Evolutionary conservation across 2,888 invertebrate genomes (phyloP), one percentile per base, ranked within the genome.

Genomic region (Mythimna vitellina): DNA sequence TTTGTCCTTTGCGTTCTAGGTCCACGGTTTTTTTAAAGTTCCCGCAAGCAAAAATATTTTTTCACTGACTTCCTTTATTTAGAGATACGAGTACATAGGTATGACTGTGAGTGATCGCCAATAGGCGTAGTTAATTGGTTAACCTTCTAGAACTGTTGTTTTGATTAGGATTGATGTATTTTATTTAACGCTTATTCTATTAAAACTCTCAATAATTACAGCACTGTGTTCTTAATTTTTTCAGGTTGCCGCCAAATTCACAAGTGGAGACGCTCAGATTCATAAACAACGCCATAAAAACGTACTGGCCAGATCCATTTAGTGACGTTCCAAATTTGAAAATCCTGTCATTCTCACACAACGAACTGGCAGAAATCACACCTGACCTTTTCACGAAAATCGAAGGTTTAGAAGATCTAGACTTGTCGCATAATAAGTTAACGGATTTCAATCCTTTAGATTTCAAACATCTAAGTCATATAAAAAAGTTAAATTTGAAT

Each of bases 341-440:
- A 82, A 89, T 91, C 57, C 91, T 97, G 0, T 94, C 96, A n/a
- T 92, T 97, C 76, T 91, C 96, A 0, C 95, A 95, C 75, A 97
- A 97, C 81, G 93, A 96, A 29, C 91, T 97, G 7, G 87, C 89
- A 1, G 91, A 91, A 51, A 88, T 97, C 80, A 95, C 96, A 0
- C 92, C 93, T 1, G 96, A 96, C 78, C 88, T 96, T 1, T 95
- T 97, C 81, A 94, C 95, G 0, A 95, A 95, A 10, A 90, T 96
- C 32, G 89, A 90, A 8, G 74, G 81, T 0, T 83, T 97, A 14
- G 93, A 95, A 89, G 95, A 93, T 49, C 80, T 97, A n/a, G 96
- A 97, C 85, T 83, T 97, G 1, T 97, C 97, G 0, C 92, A 94
- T 80, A 97, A 97, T 86, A 93, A 92, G 64, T 85, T 97, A 7